These are phyloP conservation scores for Drosophila navojoa DNA, from an alignment of 1,140 invertebrate genomes.

Conservation along the genomic window DNA sequence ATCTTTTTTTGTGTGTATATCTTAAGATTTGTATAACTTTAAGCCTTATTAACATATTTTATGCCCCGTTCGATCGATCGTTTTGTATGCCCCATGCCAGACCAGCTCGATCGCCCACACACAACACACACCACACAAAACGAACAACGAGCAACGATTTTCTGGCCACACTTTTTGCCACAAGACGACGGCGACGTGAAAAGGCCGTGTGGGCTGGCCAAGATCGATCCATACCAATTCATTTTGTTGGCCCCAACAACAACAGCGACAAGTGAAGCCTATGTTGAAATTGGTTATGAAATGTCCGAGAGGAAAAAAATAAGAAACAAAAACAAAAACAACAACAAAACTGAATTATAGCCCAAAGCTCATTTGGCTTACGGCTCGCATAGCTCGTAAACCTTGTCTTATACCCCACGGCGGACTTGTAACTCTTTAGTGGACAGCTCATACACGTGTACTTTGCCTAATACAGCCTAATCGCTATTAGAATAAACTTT, in stretches of 20 bases:
- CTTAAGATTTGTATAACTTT: conserved; percentile 67
- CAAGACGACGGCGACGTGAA: conserved; percentile 29
- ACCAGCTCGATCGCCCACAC: conserved; percentile 39
- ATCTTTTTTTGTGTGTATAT: too few relatives aligned
- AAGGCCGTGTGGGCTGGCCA: conserved; percentile 43
- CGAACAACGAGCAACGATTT: conserved; percentile 9
- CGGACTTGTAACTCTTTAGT: too few relatives aligned
- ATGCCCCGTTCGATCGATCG: conserved; percentile 46
- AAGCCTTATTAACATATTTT: conserved; percentile 82
- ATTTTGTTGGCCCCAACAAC: conserved; percentile 11
- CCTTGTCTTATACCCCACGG: too few relatives aligned
- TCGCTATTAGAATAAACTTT: too few relatives aligned
- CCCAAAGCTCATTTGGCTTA: too few relatives aligned
- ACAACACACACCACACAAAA: conserved; percentile 7
- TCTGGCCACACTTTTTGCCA: conserved; percentile 48
- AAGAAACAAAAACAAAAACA: too few relatives aligned
- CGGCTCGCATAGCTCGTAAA: neutral
- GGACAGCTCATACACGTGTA: too few relatives aligned
- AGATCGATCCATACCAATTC: conserved; percentile 40
- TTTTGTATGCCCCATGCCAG: conserved; percentile 12
- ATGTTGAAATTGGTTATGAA: conserved; percentile 31
- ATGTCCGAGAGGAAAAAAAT: conserved; percentile 8
- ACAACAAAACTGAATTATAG: conserved; percentile 33
- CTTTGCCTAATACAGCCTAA: too few relatives aligned
- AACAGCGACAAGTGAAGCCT: conserved; percentile 11